A percentile compares a stretch with the other conserved stretches of the same genome.
Evolutionary conservation across 2,888 invertebrate genomes (phyloP).

Genomic region (Anticlea derivata): DNA sequence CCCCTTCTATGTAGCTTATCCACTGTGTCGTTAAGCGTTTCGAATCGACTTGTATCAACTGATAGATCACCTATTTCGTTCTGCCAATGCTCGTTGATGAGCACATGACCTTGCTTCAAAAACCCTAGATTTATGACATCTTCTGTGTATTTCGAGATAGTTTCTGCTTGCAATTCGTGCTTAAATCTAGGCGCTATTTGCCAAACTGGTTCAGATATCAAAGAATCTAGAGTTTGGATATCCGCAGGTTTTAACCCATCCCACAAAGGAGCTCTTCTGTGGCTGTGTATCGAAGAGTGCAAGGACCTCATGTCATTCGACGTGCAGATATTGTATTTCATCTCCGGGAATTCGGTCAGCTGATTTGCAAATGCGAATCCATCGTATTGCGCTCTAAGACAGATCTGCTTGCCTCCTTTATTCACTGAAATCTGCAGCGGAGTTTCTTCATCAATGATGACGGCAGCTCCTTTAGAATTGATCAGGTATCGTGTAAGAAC

Average conservation of each 20-base stretch:
- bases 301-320: slow-evolving; percentile 90
- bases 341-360: slow-evolving; percentile 86
- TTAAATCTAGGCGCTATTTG: slow-evolving; percentile 89
- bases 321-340: slow-evolving; percentile 94
- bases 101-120: slow-evolving; percentile 90
- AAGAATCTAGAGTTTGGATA: slow-evolving; percentile 87
- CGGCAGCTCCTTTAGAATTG: slow-evolving; percentile 92
- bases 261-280: slow-evolving; percentile 87
- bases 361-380: slow-evolving; percentile 91
- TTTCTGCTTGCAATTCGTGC: slow-evolving; percentile 86
- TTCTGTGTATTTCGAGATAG: slow-evolving; percentile 92
- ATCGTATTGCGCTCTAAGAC: slow-evolving; percentile 90
- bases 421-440: slow-evolving; percentile 92
- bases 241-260: slow-evolving; percentile 92
- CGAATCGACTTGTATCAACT: slow-evolving; percentile 91
- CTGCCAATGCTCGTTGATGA: slow-evolving; percentile 93
- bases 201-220: slow-evolving; percentile 94
- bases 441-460: slow-evolving; percentile 89
- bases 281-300: slow-evolving; percentile 90
- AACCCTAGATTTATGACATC: slow-evolving; percentile 91
- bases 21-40: slow-evolving; percentile 90
- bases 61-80: slow-evolving; percentile 92
- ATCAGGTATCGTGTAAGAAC: slow-evolving; percentile 93
- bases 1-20: slow-evolving; percentile 92
- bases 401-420: slow-evolving; percentile 87